Evolutionary conservation across 2,797 vertebrate genomes (phyloP).

Genomic region (Phaenicophaeus curvirostris): DNA sequence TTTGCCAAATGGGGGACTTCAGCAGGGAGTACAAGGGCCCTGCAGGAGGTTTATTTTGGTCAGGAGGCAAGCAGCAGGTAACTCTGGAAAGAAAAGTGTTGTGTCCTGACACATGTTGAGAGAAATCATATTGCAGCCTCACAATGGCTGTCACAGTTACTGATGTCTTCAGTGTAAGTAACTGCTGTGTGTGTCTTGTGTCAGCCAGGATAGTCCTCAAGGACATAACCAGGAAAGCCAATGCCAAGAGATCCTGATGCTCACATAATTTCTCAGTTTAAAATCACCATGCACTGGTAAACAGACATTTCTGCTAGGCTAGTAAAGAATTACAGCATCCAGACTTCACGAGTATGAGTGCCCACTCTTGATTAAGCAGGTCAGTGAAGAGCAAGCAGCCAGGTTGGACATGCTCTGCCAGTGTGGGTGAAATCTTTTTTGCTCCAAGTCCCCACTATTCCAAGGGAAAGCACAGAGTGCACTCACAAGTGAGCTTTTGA

Average conservation of each 20-base stretch:
- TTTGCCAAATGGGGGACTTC: not conserved
- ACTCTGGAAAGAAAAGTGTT: not conserved
- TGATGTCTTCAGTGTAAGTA: not conserved
- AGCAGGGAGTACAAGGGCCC: not conserved
- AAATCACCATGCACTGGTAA: not conserved
- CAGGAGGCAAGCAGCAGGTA: not conserved
- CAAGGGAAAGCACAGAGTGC: not conserved
- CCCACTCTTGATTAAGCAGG: not conserved
- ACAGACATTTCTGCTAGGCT: not conserved
- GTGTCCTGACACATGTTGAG: not conserved
- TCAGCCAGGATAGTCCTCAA: not conserved
- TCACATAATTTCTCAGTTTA: not conserved
- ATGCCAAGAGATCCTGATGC: no score
- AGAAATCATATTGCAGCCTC: not conserved
- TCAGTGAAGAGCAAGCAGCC: not conserved
- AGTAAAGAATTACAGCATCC: not conserved
- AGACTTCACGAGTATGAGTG: fast-evolving
- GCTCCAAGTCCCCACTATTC: not conserved
- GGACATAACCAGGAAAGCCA: not conserved
- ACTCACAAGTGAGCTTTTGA: not conserved
- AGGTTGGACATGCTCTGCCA: not conserved
- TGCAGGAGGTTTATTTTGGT: not conserved
- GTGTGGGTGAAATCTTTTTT: fast-evolving
- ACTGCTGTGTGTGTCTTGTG: fast-evolving
- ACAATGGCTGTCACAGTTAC: fast-evolving